Conservation (phyloP, 2,888 invertebrate species). For the Hirudinaria manillensis region DNA sequence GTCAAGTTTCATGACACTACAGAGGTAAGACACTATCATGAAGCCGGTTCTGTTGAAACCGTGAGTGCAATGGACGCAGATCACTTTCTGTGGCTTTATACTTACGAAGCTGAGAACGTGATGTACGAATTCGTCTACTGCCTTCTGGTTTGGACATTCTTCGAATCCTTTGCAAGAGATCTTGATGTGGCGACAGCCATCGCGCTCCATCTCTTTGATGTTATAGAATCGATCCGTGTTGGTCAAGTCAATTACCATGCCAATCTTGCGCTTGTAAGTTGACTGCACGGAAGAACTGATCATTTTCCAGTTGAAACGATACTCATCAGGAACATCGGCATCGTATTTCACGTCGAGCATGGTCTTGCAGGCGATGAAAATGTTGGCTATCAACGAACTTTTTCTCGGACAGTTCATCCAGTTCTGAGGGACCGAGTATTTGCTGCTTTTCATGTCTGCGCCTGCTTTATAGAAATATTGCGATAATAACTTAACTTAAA, state of each 20-base stretch:
- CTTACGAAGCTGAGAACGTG: background rate
- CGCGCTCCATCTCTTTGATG: conserved; percentile 66
- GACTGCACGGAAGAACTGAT: conserved; percentile 70
- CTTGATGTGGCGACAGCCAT: conserved; percentile 64
- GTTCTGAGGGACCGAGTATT: conserved; percentile 50
- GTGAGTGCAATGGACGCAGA: conserved; percentile 83
- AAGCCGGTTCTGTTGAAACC: conserved; percentile 98
- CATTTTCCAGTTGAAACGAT: conserved; percentile 80
- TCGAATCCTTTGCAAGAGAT: conserved; percentile 71
- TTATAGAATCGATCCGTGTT: conserved; percentile 89
- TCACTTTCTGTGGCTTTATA: background rate
- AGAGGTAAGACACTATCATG: conserved; percentile 81
- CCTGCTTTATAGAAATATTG: no score
- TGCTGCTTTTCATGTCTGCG: no score
- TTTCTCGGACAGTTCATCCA: conserved; percentile 58
- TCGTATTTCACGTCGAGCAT: conserved; percentile 78
- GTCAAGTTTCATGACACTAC: conserved; percentile 66
- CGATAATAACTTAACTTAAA: no score
- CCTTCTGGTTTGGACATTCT: background rate
- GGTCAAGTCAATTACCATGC: conserved; percentile 92
- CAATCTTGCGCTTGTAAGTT: conserved; percentile 68
- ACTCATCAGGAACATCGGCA: conserved; percentile 73
- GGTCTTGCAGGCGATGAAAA: conserved; percentile 90
- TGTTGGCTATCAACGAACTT: conserved; percentile 50
- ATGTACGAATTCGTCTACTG: background rate